These are phyloP conservation scores for Protodeltote pygarga DNA, from an alignment of 2,888 invertebrate species.

Conservation along the genomic window DNA sequence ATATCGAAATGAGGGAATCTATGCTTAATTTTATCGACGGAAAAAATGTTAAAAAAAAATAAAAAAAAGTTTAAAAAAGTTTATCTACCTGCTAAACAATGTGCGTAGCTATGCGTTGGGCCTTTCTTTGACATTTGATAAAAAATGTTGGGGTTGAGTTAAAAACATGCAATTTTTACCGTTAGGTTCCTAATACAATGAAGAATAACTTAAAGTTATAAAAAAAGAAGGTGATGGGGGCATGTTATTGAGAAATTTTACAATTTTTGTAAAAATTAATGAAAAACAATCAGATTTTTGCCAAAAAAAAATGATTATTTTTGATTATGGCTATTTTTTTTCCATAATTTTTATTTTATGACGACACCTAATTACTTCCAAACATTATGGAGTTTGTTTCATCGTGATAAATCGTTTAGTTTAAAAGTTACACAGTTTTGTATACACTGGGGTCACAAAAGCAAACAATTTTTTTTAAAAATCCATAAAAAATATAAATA, in stretches of 20 bases:
- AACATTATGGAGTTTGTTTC: neutral
- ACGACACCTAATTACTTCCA: neutral
- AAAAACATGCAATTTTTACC: neutral
- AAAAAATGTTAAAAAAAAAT: neutral
- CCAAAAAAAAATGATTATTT: neutral
- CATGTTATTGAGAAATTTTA: neutral
- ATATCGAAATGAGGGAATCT: neutral
- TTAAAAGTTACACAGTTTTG: neutral
- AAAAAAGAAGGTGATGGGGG: neutral
- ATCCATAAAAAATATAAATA: neutral
- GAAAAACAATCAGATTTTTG: neutral
- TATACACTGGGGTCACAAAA: neutral
- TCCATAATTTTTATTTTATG: neutral
- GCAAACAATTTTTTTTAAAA: neutral
- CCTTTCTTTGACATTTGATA: neutral
- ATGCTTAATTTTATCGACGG: neutral
- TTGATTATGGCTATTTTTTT: neutral
- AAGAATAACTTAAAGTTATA: neutral
- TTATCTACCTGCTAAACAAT: neutral
- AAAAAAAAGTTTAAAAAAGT: too few species aligned
- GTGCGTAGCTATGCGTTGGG: neutral
- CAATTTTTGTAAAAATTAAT: neutral
- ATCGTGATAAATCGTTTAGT: neutral
- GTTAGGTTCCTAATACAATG: neutral
- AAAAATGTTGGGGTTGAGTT: neutral